Conservation (phyloP, 2,888 invertebrate genomes). For the Eulithis prunata region DNA sequence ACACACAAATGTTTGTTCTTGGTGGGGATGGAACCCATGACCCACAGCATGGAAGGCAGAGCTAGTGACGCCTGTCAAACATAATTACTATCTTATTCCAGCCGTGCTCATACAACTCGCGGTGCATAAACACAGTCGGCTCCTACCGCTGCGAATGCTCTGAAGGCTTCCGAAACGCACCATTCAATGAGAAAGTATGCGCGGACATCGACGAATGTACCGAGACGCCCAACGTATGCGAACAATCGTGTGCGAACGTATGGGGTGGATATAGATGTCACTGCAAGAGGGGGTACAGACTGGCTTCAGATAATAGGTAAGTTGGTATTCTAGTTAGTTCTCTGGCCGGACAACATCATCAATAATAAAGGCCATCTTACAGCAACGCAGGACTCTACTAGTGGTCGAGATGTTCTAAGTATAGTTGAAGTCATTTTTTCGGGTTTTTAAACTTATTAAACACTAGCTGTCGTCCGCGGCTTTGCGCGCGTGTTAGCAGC, state of each 20-base stretch:
- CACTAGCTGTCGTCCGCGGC: too few relatives aligned
- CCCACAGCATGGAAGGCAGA: too few relatives aligned
- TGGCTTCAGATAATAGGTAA: constrained; percentile 89
- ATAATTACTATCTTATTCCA: constrained; percentile 43
- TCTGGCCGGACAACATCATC: too few relatives aligned
- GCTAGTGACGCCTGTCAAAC: too few relatives aligned
- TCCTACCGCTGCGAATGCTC: constrained; percentile 77
- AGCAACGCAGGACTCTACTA: too few relatives aligned
- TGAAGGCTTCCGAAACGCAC: constrained; percentile 73
- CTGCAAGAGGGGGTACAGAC: constrained; percentile 93
- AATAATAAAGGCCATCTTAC: too few relatives aligned
- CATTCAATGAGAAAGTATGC: constrained; percentile 79
- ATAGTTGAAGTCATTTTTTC: too few relatives aligned
- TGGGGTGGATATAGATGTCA: constrained; percentile 96
- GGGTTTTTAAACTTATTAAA: too few relatives aligned
- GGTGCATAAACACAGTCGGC: constrained; percentile 77
- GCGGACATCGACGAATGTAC: constrained; percentile 89
- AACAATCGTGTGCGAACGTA: constrained; percentile 94
- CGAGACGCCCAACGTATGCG: constrained; percentile 85
- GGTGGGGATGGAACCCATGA: too few relatives aligned
- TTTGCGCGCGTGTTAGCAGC: too few relatives aligned
- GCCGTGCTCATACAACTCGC: constrained; percentile 73
- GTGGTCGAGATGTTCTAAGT: too few relatives aligned
- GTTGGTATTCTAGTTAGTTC: neutral
- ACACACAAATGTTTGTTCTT: too few relatives aligned